Evolutionary conservation across 1,140 invertebrate genomes (phyloP), one percentile per base, ranked within the genome.

Genomic region (Bicyclus anynana): DNA sequence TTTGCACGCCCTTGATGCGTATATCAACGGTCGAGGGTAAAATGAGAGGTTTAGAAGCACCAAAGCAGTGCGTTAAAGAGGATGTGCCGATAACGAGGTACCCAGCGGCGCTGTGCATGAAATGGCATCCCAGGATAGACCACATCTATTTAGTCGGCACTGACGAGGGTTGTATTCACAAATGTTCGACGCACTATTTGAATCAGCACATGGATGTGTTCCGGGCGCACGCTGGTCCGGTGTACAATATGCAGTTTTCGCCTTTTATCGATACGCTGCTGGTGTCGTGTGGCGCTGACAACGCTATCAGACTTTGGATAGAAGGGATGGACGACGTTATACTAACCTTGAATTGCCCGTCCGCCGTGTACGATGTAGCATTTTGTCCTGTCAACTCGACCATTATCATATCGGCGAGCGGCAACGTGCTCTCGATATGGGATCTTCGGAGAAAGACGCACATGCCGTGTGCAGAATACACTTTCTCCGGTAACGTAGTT

Each of bases 331-430:
- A 87, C 0, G 87, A 92, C 59, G 93, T 94, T 0, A 83, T 95
- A 0, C 90, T 94, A 5, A 91, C 91, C 1, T 73, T 94, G 27
- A 74, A 89, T 89, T 54, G 87, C 74, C 33, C 90, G 87, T 75
- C 84, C 0, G 91, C 93, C 0, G 92, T 95, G 0, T 90, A 91
- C 64, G 93, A 91, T 51, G 93, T 94, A 5, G 90, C 91, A 0
- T 97, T 96, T 93, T 93, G 94, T 67, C 95, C 95, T 0, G 93
- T 92, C 5, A 95, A 95, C 67, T 94, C 95, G 0, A 96, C 95
- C 0, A 93, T 97, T 2, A 91, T 97, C 51, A 94, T 95, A 2
- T 94, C 93, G 0, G 91, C 94, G 0, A 93, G 92, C 38, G 92
- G 92, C 5, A 93, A 93, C 68, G 91, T 91, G 5, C 90, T 95